Percentiles rank a stretch among this genome's conserved stretches.
Evolutionary conservation across 2,113 vertebrate genomes (phyloP).

Genomic region (Hydrochoerus hydrochaeris): DNA sequence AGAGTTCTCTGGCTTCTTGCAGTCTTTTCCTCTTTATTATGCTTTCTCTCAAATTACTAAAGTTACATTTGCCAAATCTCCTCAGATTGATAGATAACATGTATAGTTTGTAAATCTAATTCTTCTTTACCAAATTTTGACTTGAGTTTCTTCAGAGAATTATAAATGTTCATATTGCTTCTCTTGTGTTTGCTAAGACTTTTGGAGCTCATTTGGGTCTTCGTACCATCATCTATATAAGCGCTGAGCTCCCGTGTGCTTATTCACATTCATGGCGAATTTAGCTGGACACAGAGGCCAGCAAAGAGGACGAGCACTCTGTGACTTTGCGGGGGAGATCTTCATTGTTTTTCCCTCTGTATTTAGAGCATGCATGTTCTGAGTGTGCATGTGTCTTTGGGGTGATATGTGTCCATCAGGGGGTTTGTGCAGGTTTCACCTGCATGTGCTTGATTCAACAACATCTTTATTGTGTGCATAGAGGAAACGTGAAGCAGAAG

Average conservation of each 20-base stretch:
- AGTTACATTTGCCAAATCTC: neutral
- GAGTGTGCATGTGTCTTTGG: neutral
- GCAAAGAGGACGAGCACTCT: neutral
- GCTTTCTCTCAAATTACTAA: conserved; percentile 16
- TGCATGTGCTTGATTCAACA: neutral
- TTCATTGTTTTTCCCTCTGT: neutral
- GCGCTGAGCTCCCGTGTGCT: neutral
- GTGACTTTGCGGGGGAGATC: neutral
- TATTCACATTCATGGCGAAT: neutral
- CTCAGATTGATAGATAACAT: neutral
- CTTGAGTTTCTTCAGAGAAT: conserved; percentile 1
- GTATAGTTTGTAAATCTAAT: neutral
- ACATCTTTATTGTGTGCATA: neutral
- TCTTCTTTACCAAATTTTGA: conserved; percentile 42
- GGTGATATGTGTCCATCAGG: neutral
- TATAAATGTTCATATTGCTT: neutral
- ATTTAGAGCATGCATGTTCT: neutral
- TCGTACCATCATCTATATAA: neutral
- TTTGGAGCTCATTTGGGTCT: neutral
- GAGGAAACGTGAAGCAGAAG: neutral
- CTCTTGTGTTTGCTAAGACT: neutral
- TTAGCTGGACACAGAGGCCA: neutral
- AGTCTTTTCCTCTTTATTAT: neutral
- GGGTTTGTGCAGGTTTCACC: neutral
- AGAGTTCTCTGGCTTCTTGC: neutral